These are phyloP conservation scores for Odontomachus brunneus DNA, from an alignment of 1,140 invertebrate genomes.

Conservation along the genomic window DNA sequence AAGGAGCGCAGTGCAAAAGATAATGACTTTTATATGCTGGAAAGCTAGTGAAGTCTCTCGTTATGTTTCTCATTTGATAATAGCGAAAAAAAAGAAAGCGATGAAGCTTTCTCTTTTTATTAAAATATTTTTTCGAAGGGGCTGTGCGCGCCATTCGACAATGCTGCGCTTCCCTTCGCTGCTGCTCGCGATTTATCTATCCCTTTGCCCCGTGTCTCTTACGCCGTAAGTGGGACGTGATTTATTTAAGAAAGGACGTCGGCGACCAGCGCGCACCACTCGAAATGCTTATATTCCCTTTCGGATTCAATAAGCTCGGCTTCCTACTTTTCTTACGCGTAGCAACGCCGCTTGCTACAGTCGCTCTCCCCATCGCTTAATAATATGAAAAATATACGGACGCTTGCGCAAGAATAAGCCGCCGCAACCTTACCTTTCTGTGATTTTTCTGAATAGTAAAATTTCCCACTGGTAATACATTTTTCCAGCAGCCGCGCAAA, in stretches of 20 bases:
- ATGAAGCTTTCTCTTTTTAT: neutral
- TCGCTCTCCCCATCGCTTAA: neutral
- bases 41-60: neutral
- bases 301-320: constrained; percentile 48
- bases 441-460: neutral
- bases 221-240: constrained; percentile 22
- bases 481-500: neutral
- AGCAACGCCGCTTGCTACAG: neutral
- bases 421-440: neutral
- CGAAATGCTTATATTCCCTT: constrained; percentile 42
- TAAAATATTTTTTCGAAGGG: constrained; percentile 17
- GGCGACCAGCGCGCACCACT: constrained; percentile 16
- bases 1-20: too few relatives aligned
- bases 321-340: constrained; percentile 29
- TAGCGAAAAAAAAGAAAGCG: neutral
- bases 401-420: neutral
- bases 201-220: constrained; percentile 21
- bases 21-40: too few relatives aligned
- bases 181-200: neutral
- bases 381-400: constrained; percentile 9
- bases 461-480: neutral
- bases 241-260: constrained; percentile 47
- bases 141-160: neutral
- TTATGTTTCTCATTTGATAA: neutral
- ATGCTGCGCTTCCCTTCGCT: constrained; percentile 7